Conservation (phyloP, 2,888 invertebrate genomes). For the Ophion ellenae region DNA sequence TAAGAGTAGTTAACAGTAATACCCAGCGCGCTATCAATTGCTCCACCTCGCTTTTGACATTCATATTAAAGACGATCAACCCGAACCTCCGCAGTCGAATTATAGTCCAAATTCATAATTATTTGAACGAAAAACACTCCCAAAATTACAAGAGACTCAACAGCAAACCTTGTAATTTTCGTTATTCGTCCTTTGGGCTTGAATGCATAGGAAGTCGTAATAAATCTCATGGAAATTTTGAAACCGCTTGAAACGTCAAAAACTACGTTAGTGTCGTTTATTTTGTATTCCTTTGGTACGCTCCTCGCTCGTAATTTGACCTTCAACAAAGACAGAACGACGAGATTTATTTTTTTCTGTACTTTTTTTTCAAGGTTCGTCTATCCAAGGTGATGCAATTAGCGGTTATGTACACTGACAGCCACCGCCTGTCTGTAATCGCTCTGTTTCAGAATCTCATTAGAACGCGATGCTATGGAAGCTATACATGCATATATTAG, state of each 20-base stretch:
- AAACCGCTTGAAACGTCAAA: not conserved
- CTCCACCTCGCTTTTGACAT: not conserved
- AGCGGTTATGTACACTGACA: constrained; percentile 51
- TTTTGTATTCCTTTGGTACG: constrained; percentile 11
- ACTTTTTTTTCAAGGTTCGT: constrained; percentile 41
- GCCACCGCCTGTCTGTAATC: constrained; percentile 61
- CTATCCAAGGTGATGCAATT: constrained; percentile 60
- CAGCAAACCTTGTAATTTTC: not conserved
- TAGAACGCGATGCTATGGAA: constrained; percentile 36
- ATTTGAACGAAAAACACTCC: too few species aligned
- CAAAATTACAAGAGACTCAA: too few species aligned
- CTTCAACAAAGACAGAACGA: constrained; percentile 49
- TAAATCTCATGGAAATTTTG: constrained; percentile 13
- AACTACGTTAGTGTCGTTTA: not conserved
- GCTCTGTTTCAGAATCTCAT: constrained; percentile 62
- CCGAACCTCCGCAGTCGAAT: not conserved
- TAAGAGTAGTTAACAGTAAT: constrained; percentile 10
- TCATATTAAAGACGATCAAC: not conserved
- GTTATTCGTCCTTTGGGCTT: not conserved
- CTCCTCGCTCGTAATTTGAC: constrained; percentile 36
- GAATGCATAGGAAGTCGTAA: not conserved
- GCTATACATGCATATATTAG: constrained; percentile 3
- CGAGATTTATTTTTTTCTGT: constrained; percentile 17
- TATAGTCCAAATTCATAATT: not conserved
- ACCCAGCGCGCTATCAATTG: constrained; percentile 6